These are phyloP conservation scores for Andrena camellia DNA, from an alignment of 2,888 invertebrate genomes.

Conservation along the genomic window DNA sequence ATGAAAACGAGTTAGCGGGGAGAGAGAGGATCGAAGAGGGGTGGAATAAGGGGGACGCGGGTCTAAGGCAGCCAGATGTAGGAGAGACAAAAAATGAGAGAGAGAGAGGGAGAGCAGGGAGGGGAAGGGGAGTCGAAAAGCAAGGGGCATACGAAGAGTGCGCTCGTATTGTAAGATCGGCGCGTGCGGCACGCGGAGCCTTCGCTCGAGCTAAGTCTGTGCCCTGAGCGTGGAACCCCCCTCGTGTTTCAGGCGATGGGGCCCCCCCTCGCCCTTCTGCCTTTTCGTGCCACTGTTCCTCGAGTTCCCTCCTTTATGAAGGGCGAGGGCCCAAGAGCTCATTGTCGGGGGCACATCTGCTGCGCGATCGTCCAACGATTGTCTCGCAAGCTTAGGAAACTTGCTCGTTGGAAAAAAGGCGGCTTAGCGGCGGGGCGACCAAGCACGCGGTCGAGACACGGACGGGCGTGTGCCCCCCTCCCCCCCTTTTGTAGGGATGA, in stretches of 20 bases:
- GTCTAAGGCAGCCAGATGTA: slow-evolving; percentile 82
- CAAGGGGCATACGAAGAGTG: slow-evolving; percentile 81
- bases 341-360: slow-evolving; percentile 85
- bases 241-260: slow-evolving; percentile 61
- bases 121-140: slow-evolving; percentile 67
- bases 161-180: slow-evolving; percentile 83
- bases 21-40: slow-evolving; percentile 53
- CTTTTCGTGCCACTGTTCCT: slow-evolving; percentile 74
- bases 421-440: slow-evolving; percentile 77
- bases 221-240: slow-evolving; percentile 68
- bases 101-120: slow-evolving; percentile 23
- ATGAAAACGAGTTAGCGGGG: slow-evolving; percentile 62
- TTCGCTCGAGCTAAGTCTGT: slow-evolving; percentile 69
- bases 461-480: slow-evolving; percentile 64
- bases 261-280: slow-evolving; percentile 66
- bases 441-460: slow-evolving; percentile 64
- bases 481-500: slow-evolving; percentile 46
- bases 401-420: slow-evolving; percentile 79
- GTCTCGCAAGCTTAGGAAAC: slow-evolving; percentile 82
- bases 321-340: slow-evolving; percentile 78
- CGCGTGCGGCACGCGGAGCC: slow-evolving; percentile 84
- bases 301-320: slow-evolving; percentile 79
- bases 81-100: slow-evolving; percentile 39
- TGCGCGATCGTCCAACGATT: slow-evolving; percentile 82
- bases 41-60: slow-evolving; percentile 49